Evolutionary conservation across 2,797 vertebrate species (phyloP).

Genomic region (Aldrovandia affinis): DNA sequence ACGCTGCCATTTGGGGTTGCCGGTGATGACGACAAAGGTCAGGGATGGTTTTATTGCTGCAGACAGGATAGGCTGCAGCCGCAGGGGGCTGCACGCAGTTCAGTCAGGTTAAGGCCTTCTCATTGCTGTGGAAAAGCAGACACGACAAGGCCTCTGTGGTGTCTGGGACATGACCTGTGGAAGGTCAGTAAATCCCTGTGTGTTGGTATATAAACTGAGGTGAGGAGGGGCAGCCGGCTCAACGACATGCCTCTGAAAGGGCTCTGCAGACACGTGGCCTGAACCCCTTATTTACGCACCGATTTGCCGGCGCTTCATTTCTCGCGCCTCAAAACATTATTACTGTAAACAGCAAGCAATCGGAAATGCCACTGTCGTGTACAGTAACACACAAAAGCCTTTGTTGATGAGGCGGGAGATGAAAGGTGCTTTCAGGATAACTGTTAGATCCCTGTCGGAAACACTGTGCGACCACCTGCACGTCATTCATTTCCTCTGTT

Average conservation of each 20-base stretch:
- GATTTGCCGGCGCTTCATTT: background rate
- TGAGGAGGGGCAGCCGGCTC: background rate
- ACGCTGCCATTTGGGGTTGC: background rate
- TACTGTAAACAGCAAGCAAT: slow-evolving; percentile 19
- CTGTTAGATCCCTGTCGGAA: background rate
- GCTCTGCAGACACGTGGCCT: background rate
- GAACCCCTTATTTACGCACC: background rate
- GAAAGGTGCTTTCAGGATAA: slow-evolving; percentile 3
- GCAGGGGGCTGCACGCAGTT: background rate
- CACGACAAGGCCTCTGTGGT: background rate
- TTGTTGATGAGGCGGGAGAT: background rate
- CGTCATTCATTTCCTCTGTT: background rate
- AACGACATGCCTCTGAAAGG: background rate
- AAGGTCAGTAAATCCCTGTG: slow-evolving; percentile 1
- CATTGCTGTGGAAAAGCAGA: background rate
- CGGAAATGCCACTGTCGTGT: background rate
- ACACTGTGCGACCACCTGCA: background rate
- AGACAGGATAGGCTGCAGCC: background rate
- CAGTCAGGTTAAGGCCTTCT: background rate
- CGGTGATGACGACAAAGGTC: background rate
- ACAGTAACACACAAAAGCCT: background rate
- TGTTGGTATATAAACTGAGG: background rate
- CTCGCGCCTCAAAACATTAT: slow-evolving; percentile 27
- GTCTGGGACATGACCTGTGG: background rate
- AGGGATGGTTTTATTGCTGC: background rate